Conservation (phyloP, 2,113 vertebrate species). For the Erythrocercus mccallii region DNA sequence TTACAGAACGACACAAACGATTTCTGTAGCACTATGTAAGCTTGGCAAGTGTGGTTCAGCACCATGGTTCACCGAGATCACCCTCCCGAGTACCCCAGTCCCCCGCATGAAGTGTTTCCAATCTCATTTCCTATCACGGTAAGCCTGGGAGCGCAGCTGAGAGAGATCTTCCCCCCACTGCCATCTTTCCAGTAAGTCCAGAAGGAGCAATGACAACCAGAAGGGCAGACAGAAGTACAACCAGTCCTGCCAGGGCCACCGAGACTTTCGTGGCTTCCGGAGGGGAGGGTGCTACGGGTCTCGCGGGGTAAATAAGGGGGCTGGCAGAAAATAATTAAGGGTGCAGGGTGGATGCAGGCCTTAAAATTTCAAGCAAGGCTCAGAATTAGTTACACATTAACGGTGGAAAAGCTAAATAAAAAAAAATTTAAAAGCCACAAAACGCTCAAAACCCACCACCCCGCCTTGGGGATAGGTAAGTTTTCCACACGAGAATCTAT, state of each 20-base stretch:
- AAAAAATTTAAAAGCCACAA: not conserved
- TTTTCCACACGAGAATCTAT: accelerated
- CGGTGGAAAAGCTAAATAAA: not conserved
- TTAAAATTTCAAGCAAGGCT: not conserved
- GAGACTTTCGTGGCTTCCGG: not conserved
- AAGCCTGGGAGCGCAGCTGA: not conserved
- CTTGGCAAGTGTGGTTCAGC: not conserved
- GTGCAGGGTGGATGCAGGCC: not conserved
- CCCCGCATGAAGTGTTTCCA: not conserved
- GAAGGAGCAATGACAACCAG: not conserved
- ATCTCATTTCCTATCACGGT: not conserved
- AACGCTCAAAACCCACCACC: not conserved
- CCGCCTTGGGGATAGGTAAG: not conserved
- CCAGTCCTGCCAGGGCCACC: not conserved
- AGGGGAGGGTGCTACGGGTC: too few species aligned
- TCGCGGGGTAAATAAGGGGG: too few species aligned
- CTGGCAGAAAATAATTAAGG: not conserved
- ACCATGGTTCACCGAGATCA: not conserved
- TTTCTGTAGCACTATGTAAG: not conserved
- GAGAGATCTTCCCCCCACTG: not conserved
- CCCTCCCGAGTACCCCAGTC: not conserved
- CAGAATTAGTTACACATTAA: not conserved
- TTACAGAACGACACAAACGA: not conserved
- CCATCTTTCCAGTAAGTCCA: not conserved
- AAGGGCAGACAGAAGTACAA: not conserved